A percentile compares a stretch with the other conserved stretches of the same genome.
Conservation (phyloP, 1,140 invertebrate genomes). For the Drosophila pruinosa region DNA sequence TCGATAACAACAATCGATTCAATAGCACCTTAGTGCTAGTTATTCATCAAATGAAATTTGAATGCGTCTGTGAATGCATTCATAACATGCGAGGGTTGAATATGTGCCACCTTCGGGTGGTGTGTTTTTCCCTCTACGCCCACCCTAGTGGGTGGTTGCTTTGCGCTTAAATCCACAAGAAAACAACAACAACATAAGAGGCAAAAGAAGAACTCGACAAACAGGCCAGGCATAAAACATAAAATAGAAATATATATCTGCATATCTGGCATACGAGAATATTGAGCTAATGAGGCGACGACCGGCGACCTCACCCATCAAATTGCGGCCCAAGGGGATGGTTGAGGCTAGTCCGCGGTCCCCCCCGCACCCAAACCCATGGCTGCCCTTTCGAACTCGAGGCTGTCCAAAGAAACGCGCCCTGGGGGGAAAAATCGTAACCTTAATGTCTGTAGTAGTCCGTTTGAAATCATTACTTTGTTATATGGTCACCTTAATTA, state of each 20-base stretch:
- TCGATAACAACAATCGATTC: not conserved
- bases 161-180: not conserved
- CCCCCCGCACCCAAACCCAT: not conserved
- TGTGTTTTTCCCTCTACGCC: conserved; percentile 35
- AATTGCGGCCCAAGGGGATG: conserved; percentile 19
- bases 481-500: conserved; percentile 59
- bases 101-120: conserved; percentile 32
- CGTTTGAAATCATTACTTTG: not conserved
- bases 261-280: conserved; percentile 41
- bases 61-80: conserved; percentile 25
- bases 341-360: not conserved
- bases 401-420: conserved; percentile 31
- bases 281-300: conserved; percentile 69
- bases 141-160: conserved; percentile 41
- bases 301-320: conserved; percentile 38
- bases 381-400: not conserved
- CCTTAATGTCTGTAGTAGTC: not conserved
- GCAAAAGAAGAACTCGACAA: conserved; percentile 24
- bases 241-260: conserved; percentile 46
- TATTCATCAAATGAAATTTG: conserved; percentile 8
- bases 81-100: conserved; percentile 50
- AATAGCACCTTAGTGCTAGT: not conserved
- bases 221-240: conserved; percentile 14
- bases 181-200: not conserved
- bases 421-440: not conserved